Conservation (phyloP, 2,113 vertebrate species). For the zebrafish (Danio rerio) region DNA sequence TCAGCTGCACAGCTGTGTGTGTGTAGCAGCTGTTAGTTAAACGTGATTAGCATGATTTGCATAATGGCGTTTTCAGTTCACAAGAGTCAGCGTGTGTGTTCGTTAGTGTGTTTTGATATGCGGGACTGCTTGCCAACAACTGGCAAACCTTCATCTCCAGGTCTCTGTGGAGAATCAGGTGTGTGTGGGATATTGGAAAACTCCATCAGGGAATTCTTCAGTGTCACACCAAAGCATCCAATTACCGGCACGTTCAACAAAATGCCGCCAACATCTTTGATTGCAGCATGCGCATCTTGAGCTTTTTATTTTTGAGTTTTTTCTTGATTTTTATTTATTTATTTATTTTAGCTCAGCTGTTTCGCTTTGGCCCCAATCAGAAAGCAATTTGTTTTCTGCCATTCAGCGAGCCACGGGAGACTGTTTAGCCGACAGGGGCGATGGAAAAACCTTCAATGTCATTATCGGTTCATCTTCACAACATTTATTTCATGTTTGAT, state of each 20-base stretch:
- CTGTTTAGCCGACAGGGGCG: neutral
- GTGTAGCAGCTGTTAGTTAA: conserved; percentile 46
- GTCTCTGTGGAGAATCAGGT: conserved; percentile 16
- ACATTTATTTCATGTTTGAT: neutral
- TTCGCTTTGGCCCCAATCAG: conserved; percentile 10
- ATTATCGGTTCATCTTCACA: neutral
- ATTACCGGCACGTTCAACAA: conserved; percentile 1
- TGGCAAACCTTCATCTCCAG: conserved; percentile 8
- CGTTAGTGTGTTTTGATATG: conserved; percentile 37
- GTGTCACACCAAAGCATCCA: conserved; percentile 28
- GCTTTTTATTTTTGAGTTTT: neutral
- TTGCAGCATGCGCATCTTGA: neutral
- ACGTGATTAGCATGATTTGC: conserved; percentile 49
- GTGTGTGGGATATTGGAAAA: conserved; percentile 19
- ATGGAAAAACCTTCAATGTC: conserved; percentile 9
- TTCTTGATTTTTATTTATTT: neutral
- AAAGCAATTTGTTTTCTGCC: conserved; percentile 22
- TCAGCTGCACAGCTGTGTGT: conserved; percentile 45
- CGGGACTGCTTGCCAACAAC: conserved; percentile 34
- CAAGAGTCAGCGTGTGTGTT: conserved; percentile 12
- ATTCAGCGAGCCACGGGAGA: neutral
- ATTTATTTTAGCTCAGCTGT: conserved; percentile 7
- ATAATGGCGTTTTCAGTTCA: conserved; percentile 45
- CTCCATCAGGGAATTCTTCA: conserved; percentile 3
- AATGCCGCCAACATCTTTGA: neutral